Conservation (phyloP, 2,888 invertebrate species). For the Apantesis nais region DNA sequence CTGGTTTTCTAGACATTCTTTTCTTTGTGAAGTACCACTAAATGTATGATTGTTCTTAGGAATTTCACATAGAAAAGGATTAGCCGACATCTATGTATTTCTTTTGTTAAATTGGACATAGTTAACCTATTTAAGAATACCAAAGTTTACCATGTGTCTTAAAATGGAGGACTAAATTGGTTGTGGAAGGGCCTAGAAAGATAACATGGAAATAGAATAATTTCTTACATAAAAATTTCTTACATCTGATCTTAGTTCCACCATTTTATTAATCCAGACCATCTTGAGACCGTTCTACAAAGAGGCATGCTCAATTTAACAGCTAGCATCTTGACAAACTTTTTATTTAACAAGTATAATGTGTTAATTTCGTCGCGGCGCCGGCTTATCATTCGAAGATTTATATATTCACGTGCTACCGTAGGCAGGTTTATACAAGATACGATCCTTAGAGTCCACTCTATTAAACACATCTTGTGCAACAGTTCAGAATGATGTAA, state of each 20-base stretch:
- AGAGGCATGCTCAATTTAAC: neutral
- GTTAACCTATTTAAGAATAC: too few species aligned
- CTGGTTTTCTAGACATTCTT: neutral
- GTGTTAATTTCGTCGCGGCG: neutral
- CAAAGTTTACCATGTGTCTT: too few species aligned
- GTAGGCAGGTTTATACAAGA: neutral
- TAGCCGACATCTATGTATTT: too few species aligned
- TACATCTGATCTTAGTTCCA: neutral
- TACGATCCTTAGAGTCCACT: neutral
- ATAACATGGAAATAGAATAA: too few species aligned
- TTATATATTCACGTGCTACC: neutral
- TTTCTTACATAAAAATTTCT: too few species aligned
- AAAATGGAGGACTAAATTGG: too few species aligned
- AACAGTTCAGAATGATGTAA: slow-evolving; percentile 8
- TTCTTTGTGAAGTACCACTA: neutral
- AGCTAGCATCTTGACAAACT: neutral
- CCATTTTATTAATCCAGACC: neutral
- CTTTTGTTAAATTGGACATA: too few species aligned
- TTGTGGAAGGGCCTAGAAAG: too few species aligned
- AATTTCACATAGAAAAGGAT: too few species aligned
- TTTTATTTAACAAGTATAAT: neutral
- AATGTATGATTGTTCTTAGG: too few species aligned
- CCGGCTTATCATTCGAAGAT: too few species aligned
- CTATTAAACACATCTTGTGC: slow-evolving; percentile 7
- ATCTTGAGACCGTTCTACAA: neutral